Evolutionary conservation across 2,888 invertebrate genomes (phyloP), one percentile per base, ranked within the genome.

Genomic region (Microctonus brassicae): DNA sequence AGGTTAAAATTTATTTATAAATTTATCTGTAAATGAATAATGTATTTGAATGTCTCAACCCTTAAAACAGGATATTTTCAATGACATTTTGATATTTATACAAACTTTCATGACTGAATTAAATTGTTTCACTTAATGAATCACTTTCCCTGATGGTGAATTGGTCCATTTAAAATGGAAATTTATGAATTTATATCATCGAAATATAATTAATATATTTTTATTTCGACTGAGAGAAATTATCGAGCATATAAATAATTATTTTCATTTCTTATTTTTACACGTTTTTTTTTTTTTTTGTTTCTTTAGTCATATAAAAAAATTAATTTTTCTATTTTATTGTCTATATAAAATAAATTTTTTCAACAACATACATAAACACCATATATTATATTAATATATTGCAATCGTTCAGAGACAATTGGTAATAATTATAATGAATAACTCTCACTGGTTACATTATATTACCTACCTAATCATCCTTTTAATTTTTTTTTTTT

Each of bases 31-130:
- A 20, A 26, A 42, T 63, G 26, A 66, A n/a, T 4, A 11, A 17
- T 39, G 9, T 39, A 64, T n/a, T n/a, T n/a, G 29, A 64, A 29
- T 52, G 13, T 33, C 22, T 47, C 17, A 42, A 17, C 20, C 17
- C 17, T 17, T 47, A 17, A 47, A 7, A 47, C 34, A 10, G n/a
- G n/a, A n/a, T n/a, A n/a, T n/a, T n/a, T 52, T 53, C 58, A 68
- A 58, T 76, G 75, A 75, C 67, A 75, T 75, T 75, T 58, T 36
- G 24, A n/a, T n/a, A n/a, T n/a, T n/a, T 61, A 13, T 36, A 70
- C 60, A 60, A 62, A 69, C 53, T 67, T 42, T 26, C n/a, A n/a
- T n/a, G n/a, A n/a, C 17, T 17, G 34, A 66, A 69, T 73, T 73
- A 72, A 72, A 64, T 73, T 66, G 73, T 70, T 66, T 72, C 62